Conservation (phyloP, 2,888 invertebrate genomes). For the Micoletzkya japonica region DNA sequence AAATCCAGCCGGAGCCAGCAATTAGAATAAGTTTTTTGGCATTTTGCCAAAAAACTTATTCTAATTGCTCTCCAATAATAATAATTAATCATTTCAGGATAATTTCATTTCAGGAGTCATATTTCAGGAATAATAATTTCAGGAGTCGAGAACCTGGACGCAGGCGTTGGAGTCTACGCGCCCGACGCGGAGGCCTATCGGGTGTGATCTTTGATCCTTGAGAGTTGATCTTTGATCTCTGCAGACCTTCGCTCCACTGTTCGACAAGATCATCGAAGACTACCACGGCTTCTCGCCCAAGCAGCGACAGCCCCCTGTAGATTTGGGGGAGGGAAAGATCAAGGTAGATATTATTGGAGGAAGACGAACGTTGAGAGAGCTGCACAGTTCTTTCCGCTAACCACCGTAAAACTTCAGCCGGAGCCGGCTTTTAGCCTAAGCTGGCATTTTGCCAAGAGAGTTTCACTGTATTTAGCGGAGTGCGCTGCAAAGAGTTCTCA, state of each 20-base stretch:
- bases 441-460: too few relatives aligned
- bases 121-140: slow-evolving; percentile 56
- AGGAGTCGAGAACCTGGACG: slow-evolving; percentile 91
- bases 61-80: not conserved
- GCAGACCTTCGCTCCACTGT: slow-evolving; percentile 71
- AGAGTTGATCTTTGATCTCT: not conserved
- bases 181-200: slow-evolving; percentile 93
- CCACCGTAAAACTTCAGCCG: too few relatives aligned
- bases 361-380: too few relatives aligned
- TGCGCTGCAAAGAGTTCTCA: too few relatives aligned
- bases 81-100: not conserved
- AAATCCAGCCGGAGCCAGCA: too few relatives aligned
- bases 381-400: too few relatives aligned
- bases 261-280: slow-evolving; percentile 93
- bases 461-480: too few relatives aligned
- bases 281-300: slow-evolving; percentile 83
- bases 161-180: slow-evolving; percentile 93
- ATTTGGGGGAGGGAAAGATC: slow-evolving; percentile 82
- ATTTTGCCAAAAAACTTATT: too few relatives aligned
- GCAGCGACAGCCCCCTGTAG: slow-evolving; percentile 87
- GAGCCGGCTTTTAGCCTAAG: too few relatives aligned
- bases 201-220: slow-evolving; percentile 64
- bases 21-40: too few relatives aligned
- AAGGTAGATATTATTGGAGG: slow-evolving; percentile 64
- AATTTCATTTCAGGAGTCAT: too few relatives aligned